phyloP scores from a whole-genome alignment of 2,113 vertebrate genomes.

The Brachionichthys hirsutus region DNA sequence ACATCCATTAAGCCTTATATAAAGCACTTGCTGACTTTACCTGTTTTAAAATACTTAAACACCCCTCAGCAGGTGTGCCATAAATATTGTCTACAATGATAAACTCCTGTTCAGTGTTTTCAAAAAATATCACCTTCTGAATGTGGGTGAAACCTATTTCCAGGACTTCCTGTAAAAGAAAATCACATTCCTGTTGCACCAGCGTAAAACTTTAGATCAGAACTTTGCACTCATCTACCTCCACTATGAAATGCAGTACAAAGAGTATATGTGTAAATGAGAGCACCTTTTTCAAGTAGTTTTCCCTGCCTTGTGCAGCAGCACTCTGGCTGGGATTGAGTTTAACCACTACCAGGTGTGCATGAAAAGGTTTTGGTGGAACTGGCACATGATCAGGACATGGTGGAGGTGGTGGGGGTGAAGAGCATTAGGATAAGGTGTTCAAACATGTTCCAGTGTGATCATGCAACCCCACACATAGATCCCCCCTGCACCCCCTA shows the following conservation, averaged over 20 bases:
- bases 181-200: no score
- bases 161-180: conserved; percentile 2
- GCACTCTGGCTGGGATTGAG: conserved; percentile 60
- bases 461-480: conserved; percentile 57
- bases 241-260: conserved; percentile 6
- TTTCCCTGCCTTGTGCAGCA: conserved; percentile 31
- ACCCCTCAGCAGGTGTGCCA: conserved; percentile 50
- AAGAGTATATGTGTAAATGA: conserved; percentile 22
- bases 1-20: conserved; percentile 48
- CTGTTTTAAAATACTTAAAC: conserved; percentile 22
- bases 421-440: conserved; percentile 59
- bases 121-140: conserved; percentile 20
- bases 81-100: conserved; percentile 11
- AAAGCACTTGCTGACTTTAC: conserved; percentile 28
- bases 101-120: conserved; percentile 22
- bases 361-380: conserved; percentile 66
- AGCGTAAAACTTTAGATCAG: no score
- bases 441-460: conserved; percentile 67
- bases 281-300: conserved; percentile 27
- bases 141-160: conserved; percentile 36
- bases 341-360: conserved; percentile 79
- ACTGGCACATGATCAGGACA: conserved; percentile 65
- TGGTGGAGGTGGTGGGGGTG: conserved; percentile 29
- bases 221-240: background rate
- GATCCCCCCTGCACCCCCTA: conserved; percentile 20